Evolutionary conservation across 2,888 invertebrate species (phyloP).

Genomic region (Petrolisthes cinctipes): DNA sequence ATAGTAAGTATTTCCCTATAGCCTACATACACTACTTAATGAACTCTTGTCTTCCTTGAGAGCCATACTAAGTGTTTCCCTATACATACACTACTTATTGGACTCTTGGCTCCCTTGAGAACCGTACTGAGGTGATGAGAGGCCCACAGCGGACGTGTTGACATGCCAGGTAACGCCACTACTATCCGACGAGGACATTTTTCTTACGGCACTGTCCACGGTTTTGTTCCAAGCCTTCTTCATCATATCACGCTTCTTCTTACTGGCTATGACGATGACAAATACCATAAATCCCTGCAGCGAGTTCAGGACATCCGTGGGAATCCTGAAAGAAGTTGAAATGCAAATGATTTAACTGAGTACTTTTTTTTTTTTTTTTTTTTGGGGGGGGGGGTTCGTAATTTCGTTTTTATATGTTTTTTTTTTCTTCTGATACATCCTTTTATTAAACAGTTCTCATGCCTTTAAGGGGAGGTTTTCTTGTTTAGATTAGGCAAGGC

Average conservation of each 20-base stretch:
- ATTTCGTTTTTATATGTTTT: background rate
- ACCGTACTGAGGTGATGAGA: too few species aligned
- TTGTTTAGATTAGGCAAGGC: too few species aligned
- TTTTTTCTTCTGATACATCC: background rate
- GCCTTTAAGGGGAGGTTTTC: background rate
- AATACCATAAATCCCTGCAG: conserved; percentile 77
- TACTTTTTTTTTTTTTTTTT: background rate
- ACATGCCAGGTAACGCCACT: background rate
- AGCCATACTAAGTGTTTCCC: background rate
- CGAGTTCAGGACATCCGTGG: conserved; percentile 75
- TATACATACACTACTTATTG: too few species aligned
- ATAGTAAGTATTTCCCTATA: too few species aligned
- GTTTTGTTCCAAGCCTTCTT: background rate
- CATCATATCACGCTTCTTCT: conserved; percentile 38
- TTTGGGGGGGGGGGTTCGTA: background rate
- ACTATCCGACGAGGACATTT: background rate
- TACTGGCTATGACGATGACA: conserved; percentile 71
- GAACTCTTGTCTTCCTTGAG: background rate
- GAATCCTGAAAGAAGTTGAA: conserved; percentile 68
- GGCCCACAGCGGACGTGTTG: background rate
- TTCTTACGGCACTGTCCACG: background rate
- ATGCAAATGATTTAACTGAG: too few species aligned
- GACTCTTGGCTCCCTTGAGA: too few species aligned
- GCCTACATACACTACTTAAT: too few species aligned
- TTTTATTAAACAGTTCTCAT: too few species aligned